These are phyloP conservation scores for Redunca redunca DNA, from an alignment of 2,113 vertebrate genomes.

Conservation along the genomic window DNA sequence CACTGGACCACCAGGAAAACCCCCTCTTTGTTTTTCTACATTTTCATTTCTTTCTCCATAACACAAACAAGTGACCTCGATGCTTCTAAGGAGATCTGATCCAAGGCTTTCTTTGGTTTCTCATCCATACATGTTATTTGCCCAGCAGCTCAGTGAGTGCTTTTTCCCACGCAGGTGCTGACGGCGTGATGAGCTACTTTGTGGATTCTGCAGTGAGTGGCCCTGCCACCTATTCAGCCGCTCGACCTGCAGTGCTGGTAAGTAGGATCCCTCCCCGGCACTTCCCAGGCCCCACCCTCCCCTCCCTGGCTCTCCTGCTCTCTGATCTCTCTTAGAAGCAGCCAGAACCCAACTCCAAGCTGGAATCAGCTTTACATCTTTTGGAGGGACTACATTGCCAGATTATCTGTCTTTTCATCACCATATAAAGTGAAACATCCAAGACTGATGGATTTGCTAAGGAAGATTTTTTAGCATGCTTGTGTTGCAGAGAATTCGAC, in stretches of 20 bases:
- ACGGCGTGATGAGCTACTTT: constrained; percentile 91
- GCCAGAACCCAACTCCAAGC: no score
- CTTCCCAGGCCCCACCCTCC: background rate
- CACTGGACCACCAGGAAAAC: background rate
- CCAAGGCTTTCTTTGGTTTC: background rate
- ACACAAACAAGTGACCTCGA: background rate
- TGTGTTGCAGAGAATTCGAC: background rate
- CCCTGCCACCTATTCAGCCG: constrained; percentile 81
- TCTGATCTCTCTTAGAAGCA: background rate
- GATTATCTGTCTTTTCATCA: background rate
- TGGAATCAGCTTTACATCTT: background rate
- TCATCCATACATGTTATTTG: rapidly evolving
- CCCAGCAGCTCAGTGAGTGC: background rate
- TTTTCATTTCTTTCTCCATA: background rate
- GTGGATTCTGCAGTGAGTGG: constrained; percentile 85
- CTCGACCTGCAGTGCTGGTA: constrained; percentile 86
- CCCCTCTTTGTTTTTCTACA: background rate
- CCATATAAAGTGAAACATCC: background rate
- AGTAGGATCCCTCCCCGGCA: constrained; percentile 61
- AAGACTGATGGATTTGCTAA: background rate
- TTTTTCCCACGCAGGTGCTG: constrained; percentile 66
- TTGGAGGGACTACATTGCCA: background rate
- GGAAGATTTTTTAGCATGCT: background rate
- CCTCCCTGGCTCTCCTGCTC: background rate
- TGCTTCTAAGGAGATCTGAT: background rate